Conservation (phyloP, 1,140 invertebrate genomes). For the Paraescarpia echinospica region DNA sequence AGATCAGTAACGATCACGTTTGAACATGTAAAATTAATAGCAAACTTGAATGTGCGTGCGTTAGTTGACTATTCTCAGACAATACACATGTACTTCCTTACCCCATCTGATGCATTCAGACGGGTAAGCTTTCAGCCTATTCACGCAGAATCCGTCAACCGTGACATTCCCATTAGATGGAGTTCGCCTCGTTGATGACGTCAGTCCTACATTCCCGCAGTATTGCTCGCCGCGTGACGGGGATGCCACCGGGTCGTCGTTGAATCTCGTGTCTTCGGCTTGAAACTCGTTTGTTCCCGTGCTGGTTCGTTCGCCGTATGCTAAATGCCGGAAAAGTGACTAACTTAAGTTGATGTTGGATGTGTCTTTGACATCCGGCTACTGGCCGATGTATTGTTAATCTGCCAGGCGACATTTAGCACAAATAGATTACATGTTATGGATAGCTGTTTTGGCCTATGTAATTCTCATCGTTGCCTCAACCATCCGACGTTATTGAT, state of each 20-base stretch:
- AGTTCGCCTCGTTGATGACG: background rate
- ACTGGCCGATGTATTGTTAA: no score
- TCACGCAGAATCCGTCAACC: background rate
- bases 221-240: background rate
- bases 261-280: background rate
- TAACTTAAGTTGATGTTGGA: no score
- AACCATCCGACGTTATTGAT: no score
- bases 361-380: no score
- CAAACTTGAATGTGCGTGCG: no score
- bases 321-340: no score
- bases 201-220: background rate
- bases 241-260: background rate
- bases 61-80: background rate
- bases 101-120: conserved; percentile 3
- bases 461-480: no score
- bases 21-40: no score
- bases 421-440: no score
- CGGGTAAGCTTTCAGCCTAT: background rate
- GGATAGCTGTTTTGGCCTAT: no score
- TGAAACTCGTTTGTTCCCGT: background rate
- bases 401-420: no score
- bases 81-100: background rate
- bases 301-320: background rate
- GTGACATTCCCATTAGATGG: background rate
- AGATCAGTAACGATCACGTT: no score